Evolutionary conservation across 2,113 vertebrate genomes (phyloP).

Genomic region (Sinocyclocheilus maitianheensis): DNA sequence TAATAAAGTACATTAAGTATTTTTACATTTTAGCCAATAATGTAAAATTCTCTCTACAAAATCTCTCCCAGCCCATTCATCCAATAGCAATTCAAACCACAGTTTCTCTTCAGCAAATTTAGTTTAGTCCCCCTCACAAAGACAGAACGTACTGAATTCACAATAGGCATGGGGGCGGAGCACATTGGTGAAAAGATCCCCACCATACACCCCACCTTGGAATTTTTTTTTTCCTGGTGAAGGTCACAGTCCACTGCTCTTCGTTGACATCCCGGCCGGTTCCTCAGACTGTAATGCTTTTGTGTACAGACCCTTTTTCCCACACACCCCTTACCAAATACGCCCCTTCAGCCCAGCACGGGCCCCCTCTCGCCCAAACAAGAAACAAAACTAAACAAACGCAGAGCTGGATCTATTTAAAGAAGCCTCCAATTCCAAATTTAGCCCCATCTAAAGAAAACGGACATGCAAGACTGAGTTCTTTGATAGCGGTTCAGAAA

Average conservation of each 20-base stretch:
- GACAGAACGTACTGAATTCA: constrained; percentile 11
- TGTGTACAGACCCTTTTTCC: constrained; percentile 34
- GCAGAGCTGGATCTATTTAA: constrained; percentile 45
- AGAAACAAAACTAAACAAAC: constrained; percentile 25
- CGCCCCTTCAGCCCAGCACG: background rate
- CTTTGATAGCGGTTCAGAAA: background rate
- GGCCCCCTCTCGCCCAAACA: constrained; percentile 12
- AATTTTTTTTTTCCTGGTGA: background rate
- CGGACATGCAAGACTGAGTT: constrained; percentile 19
- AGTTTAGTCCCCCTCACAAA: background rate
- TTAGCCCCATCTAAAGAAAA: constrained; percentile 12
- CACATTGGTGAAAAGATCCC: background rate
- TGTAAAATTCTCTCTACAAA: background rate
- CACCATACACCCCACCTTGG: background rate
- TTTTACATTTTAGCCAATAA: background rate
- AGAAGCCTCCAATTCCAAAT: background rate
- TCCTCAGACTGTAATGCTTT: constrained; percentile 35
- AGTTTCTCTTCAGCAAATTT: background rate
- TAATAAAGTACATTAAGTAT: background rate
- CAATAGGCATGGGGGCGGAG: background rate
- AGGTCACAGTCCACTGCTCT: constrained; percentile 49
- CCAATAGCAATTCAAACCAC: background rate
- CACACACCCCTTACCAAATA: constrained; percentile 11
- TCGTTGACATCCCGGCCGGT: constrained; percentile 8
- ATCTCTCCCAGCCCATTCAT: background rate